Evolutionary conservation across 1,140 invertebrate species (phyloP).

Genomic region (Drosophila willistoni): DNA sequence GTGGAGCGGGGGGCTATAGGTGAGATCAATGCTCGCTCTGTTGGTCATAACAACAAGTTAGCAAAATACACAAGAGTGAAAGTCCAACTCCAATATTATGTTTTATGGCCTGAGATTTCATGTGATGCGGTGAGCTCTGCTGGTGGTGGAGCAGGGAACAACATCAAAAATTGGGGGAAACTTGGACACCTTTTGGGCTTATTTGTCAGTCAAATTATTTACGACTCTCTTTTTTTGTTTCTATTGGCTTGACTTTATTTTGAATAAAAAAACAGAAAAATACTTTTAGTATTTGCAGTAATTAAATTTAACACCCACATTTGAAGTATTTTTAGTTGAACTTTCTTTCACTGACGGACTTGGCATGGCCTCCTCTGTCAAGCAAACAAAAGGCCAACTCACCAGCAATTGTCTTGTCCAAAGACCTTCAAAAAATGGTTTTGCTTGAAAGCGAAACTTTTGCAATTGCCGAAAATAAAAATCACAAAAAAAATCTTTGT

Average conservation of each 20-base stretch:
- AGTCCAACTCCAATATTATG: conserved; percentile 67
- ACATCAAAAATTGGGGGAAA: not conserved
- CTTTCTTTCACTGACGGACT: not conserved
- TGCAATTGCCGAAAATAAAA: conserved; percentile 45
- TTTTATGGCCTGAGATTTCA: conserved; percentile 49
- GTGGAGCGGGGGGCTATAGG: not conserved
- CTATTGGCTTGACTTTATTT: conserved; percentile 42
- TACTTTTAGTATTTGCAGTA: not conserved
- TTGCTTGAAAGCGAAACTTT: conserved; percentile 26
- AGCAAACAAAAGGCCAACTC: conserved; percentile 8
- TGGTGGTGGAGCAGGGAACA: not conserved
- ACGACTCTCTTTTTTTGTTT: conserved; percentile 18
- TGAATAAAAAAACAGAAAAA: not conserved
- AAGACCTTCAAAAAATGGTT: conserved; percentile 4
- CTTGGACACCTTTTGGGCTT: conserved; percentile 15
- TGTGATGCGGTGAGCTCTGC: not conserved
- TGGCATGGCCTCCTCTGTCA: not conserved
- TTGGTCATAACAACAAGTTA: conserved; percentile 22
- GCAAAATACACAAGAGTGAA: conserved; percentile 62
- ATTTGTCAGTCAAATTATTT: conserved; percentile 54
- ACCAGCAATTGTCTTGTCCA: conserved; percentile 7
- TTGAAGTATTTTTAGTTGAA: conserved; percentile 6
- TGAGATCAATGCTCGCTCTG: conserved; percentile 63
- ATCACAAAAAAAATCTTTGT: conserved; percentile 29
- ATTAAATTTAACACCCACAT: conserved; percentile 34